Evolutionary conservation across 2,888 invertebrate genomes (phyloP).

Genomic region (Cartodere bifasciata): DNA sequence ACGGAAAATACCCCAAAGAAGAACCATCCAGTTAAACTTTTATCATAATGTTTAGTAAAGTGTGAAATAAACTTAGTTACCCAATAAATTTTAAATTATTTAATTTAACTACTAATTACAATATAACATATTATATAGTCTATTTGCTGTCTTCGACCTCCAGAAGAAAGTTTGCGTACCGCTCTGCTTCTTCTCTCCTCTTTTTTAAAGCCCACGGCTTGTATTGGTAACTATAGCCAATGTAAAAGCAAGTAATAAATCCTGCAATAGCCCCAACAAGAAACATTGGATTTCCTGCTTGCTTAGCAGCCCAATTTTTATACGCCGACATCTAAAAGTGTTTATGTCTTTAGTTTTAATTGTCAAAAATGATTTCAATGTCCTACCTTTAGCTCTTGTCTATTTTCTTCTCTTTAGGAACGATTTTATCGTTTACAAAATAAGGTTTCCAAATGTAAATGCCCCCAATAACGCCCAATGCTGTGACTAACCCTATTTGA

Average conservation of each 20-base stretch:
- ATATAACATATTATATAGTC: no score
- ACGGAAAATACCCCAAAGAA: constrained; percentile 3
- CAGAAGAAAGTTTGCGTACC: no score
- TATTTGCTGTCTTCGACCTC: no score
- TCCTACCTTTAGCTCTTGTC: no score
- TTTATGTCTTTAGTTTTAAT: no score
- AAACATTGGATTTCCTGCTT: background rate
- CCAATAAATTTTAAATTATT: no score
- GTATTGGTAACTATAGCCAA: background rate
- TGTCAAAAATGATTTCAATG: no score
- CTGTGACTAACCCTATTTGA: constrained; percentile 32
- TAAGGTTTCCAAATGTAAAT: constrained; percentile 37
- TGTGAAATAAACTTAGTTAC: no score
- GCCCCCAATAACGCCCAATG: constrained; percentile 30
- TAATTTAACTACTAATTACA: no score
- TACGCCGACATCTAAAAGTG: background rate
- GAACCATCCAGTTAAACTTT: background rate
- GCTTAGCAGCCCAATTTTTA: background rate
- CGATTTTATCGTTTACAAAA: constrained; percentile 17
- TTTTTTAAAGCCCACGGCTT: background rate
- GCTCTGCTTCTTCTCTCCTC: background rate
- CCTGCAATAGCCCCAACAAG: background rate
- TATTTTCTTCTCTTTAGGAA: no score
- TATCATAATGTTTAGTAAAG: no score
- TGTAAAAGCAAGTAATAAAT: background rate